Evolutionary conservation across 2,113 vertebrate species (phyloP), one percentile per base, ranked within the genome.

Genomic region (Phalacrocorax brasilianus): DNA sequence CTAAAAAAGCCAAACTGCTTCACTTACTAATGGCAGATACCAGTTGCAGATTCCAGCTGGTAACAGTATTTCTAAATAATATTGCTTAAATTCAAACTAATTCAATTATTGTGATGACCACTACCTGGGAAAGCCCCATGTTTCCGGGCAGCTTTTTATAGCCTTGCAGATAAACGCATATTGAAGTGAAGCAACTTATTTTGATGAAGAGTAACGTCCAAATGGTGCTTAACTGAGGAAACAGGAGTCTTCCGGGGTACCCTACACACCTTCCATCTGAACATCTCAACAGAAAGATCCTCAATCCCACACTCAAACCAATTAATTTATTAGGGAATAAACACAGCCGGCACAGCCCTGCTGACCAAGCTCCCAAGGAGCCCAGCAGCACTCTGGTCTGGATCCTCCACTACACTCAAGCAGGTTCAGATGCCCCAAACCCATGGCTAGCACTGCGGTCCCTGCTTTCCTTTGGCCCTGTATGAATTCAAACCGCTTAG

Each of bases 381-480:
- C 27, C 33, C 50, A 65, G 40, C 56, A 77, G 58, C 14, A 14
- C 62, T 40, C 38, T 52, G 30, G 35, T 30, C 76, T 30, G 32
- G 14, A 44, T 77, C 28, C 45, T 85, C 30, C 33, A 11, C 66
- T 38, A 8, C 0, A 1, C 32, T 55, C 47, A 27, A 11, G 35
- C 9, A 71, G 71, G 67, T 42, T 19, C 52, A 67, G 32, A 45
- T 20, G 47, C 28, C 32, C 19, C 44, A 32, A 61, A n/a, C 20
- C 59, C 26, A 45, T 0, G 1, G 49, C 14, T n/a, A 56, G 26
- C 3, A 2, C 58, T n/a, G n/a, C 2, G 1, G 40, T 62, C 33
- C 8, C 27, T 49, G 42, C 33, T 49, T 12, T 40, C 76, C 62
- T 58, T 35, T 44, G 18, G n/a, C 55, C 33, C 30, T 12, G 14